These are phyloP conservation scores for Cataglyphis hispanica DNA, from an alignment of 1,140 invertebrate genomes.

Conservation along the genomic window DNA sequence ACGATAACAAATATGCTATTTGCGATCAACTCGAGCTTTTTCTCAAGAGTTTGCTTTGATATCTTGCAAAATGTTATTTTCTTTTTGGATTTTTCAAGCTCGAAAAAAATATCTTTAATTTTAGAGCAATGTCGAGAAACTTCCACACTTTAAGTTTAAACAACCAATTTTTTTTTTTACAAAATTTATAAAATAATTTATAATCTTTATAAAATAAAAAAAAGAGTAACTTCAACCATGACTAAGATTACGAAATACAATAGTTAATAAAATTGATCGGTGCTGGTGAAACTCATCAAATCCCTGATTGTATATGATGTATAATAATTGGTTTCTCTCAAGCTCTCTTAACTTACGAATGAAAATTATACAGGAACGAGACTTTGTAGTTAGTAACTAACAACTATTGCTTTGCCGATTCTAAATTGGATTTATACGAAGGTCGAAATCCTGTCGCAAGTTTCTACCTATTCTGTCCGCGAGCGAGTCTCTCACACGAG, in stretches of 20 bases:
- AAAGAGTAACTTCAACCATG: not conserved
- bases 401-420: not conserved
- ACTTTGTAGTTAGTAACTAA: slow-evolving; percentile 9
- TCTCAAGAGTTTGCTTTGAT: not conserved
- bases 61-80: not conserved
- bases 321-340: slow-evolving; percentile 24
- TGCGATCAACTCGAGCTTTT: not conserved
- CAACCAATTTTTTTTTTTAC: not conserved
- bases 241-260: not conserved
- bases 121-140: not conserved
- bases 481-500: not conserved
- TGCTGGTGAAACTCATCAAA: not conserved
- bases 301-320: not conserved
- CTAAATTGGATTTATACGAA: slow-evolving; percentile 44
- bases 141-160: not conserved
- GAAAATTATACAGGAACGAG: not conserved
- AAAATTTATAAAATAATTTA: no score
- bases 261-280: not conserved
- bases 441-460: slow-evolving; percentile 23
- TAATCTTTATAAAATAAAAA: no score
- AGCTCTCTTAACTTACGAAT: slow-evolving; percentile 13
- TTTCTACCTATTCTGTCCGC: slow-evolving; percentile 5
- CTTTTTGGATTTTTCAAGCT: not conserved
- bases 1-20: not conserved
- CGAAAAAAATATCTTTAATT: not conserved